Percentiles rank a stretch among this genome's conserved stretches.
Evolutionary conservation across 2,888 invertebrate species (phyloP).

Genomic region (Marronus borbonicus): DNA sequence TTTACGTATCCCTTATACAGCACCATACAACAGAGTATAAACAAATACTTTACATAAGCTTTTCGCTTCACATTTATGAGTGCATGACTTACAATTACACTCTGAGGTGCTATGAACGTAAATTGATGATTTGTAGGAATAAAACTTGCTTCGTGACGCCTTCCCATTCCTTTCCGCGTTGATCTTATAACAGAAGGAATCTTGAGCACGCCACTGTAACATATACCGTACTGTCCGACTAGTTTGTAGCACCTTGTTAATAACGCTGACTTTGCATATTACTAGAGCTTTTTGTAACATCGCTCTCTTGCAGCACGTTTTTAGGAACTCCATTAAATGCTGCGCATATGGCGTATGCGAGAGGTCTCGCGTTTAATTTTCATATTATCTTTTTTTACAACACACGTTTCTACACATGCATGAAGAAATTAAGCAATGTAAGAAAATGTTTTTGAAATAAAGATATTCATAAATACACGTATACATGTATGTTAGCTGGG

Average conservation of each 20-base stretch:
- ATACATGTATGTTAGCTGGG: too few relatives aligned
- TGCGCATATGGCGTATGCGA: constrained; percentile 66
- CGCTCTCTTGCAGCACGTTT: constrained; percentile 62
- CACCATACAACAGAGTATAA: too few relatives aligned
- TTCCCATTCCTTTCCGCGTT: constrained; percentile 10
- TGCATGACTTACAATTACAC: not conserved
- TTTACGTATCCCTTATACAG: too few relatives aligned
- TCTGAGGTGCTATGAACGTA: not conserved
- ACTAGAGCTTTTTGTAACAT: constrained; percentile 63
- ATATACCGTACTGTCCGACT: constrained; percentile 57
- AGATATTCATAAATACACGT: too few relatives aligned
- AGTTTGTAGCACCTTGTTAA: constrained; percentile 70
- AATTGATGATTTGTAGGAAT: constrained; percentile 18
- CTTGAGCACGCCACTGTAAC: constrained; percentile 59
- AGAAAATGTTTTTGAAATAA: too few relatives aligned
- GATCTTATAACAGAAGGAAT: constrained; percentile 27
- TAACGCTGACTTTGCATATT: constrained; percentile 70
- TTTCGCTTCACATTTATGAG: not conserved
- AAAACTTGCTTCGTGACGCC: constrained; percentile 29
- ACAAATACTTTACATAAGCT: too few relatives aligned
- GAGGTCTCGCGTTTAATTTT: constrained; percentile 65
- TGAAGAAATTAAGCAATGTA: too few relatives aligned
- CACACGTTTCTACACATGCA: constrained; percentile 3
- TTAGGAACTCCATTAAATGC: constrained; percentile 66
- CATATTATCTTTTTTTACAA: constrained; percentile 60